phyloP scores from a whole-genome alignment of 2,888 invertebrate species.

The Psococerastis gibbosa region DNA sequence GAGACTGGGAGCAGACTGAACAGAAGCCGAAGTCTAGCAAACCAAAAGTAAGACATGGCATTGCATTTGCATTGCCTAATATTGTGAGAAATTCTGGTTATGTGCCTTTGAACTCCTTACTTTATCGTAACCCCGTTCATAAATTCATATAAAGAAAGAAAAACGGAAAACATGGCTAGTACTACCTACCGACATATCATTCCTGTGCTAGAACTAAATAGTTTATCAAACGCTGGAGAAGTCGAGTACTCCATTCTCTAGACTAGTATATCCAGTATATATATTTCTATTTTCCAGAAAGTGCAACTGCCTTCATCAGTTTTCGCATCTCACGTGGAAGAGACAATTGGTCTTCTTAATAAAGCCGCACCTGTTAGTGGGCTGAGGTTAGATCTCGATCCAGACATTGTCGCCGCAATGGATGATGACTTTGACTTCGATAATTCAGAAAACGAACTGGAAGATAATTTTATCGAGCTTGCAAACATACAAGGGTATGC shows the following conservation, averaged over 20 bases:
- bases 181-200: too few species aligned
- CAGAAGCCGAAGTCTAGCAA: constrained; percentile 21
- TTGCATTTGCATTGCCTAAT: too few species aligned
- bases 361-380: constrained; percentile 48
- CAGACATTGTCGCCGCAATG: constrained; percentile 79
- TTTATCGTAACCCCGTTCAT: too few species aligned
- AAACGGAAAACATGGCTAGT: too few species aligned
- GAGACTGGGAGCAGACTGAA: constrained; percentile 32
- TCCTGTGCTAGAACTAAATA: too few species aligned
- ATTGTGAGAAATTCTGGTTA: too few species aligned
- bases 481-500: constrained; percentile 47
- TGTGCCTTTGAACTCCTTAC: too few species aligned
- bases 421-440: constrained; percentile 83
- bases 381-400: constrained; percentile 58
- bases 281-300: constrained; percentile 18
- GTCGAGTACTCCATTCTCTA: too few species aligned
- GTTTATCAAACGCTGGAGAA: too few species aligned
- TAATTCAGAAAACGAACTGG: constrained; percentile 64
- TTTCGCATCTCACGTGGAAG: constrained; percentile 72
- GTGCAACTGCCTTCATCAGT: constrained; percentile 65
- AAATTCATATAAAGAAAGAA: too few species aligned
- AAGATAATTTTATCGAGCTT: constrained; percentile 78
- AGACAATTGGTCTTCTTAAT: constrained; percentile 64
- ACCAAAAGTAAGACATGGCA: too few species aligned
- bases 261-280: too few species aligned